Conservation (phyloP, 1,140 invertebrate species). For the Apis cerana region DNA sequence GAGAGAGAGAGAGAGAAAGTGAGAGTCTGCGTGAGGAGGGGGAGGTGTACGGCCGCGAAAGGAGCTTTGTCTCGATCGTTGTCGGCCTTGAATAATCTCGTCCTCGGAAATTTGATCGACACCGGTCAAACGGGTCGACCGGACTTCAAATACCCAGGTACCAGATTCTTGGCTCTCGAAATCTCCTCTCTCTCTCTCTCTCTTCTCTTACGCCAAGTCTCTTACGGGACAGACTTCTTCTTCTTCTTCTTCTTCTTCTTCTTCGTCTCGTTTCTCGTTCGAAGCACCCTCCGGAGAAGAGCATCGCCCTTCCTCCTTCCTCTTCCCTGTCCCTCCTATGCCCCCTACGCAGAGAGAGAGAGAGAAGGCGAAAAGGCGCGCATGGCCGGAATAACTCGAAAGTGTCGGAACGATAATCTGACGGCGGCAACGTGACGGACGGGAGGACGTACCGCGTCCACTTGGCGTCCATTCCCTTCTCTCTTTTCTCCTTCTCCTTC, state of each 20-base stretch:
- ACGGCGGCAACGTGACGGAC: constrained; percentile 81
- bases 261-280: constrained; percentile 12
- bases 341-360: neutral
- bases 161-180: constrained; percentile 20
- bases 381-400: constrained; percentile 80
- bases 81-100: constrained; percentile 73
- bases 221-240: no score
- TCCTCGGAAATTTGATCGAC: constrained; percentile 80
- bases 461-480: constrained; percentile 67
- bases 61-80: constrained; percentile 73
- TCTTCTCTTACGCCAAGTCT: neutral
- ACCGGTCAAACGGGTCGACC: constrained; percentile 77
- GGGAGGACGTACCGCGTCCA: constrained; percentile 77
- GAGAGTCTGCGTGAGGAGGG: neutral
- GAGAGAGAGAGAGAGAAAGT: constrained; percentile 8
- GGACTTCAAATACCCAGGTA: constrained; percentile 64
- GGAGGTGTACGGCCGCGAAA: constrained; percentile 48
- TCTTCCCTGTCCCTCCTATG: no score
- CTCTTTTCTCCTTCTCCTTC: constrained; percentile 47
- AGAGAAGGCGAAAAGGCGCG: constrained; percentile 44
- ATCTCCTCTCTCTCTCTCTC: neutral
- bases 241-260: neutral
- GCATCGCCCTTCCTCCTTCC: neutral
- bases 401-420: constrained; percentile 82
- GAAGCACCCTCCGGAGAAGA: constrained; percentile 4